phyloP scores from a whole-genome alignment of 1,140 invertebrate genomes.

The Dryas iulia region DNA sequence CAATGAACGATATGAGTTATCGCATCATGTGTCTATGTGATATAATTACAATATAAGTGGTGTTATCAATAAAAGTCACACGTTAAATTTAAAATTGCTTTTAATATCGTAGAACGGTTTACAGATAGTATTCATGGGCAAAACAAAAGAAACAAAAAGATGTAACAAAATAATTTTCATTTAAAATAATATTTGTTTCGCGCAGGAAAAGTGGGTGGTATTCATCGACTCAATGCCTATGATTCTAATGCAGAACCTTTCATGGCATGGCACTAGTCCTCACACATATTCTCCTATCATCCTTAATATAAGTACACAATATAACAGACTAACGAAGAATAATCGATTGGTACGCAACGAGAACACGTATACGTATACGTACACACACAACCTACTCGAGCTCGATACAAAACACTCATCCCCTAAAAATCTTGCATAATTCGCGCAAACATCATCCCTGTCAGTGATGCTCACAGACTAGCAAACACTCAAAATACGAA shows the following conservation, averaged over 20 bases:
- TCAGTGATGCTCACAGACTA: conserved; percentile 79
- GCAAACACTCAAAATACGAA: conserved; percentile 64
- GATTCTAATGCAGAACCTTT: conserved; percentile 80
- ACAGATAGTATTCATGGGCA: conserved; percentile 65
- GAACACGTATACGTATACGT: too few species aligned
- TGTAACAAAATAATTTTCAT: conserved; percentile 65
- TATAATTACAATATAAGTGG: neutral
- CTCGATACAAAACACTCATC: conserved; percentile 42
- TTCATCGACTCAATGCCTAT: conserved; percentile 76
- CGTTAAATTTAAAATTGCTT: conserved; percentile 62
- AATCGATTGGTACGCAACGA: conserved; percentile 29
- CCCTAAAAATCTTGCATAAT: conserved; percentile 74
- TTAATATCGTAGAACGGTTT: conserved; percentile 73
- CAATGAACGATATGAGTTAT: conserved; percentile 1
- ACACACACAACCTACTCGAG: conserved; percentile 20
- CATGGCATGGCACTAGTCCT: conserved; percentile 79
- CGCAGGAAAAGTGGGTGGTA: conserved; percentile 77
- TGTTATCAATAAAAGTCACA: conserved; percentile 2
- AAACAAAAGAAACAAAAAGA: conserved; percentile 63
- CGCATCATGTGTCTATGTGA: neutral
- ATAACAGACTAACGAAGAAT: conserved; percentile 46
- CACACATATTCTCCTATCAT: conserved; percentile 77
- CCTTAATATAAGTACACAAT: conserved; percentile 68
- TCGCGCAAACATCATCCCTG: conserved; percentile 77
- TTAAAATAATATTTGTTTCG: conserved; percentile 62